These are phyloP conservation scores for Hypselothyrea guttata DNA, from an alignment of 2,888 invertebrate species.

Conservation along the genomic window DNA sequence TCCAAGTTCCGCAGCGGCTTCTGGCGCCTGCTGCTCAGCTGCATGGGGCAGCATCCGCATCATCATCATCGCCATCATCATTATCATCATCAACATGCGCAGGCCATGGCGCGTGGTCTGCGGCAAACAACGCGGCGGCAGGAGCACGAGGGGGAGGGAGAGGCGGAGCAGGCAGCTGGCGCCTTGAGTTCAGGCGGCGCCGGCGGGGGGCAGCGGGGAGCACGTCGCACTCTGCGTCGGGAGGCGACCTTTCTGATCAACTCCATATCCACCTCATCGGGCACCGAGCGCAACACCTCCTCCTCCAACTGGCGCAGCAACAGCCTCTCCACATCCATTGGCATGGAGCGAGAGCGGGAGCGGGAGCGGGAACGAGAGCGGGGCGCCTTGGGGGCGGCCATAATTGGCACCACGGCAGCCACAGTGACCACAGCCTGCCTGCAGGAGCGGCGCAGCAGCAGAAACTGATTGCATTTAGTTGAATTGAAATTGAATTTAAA, in stretches of 20 bases:
- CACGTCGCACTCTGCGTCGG: constrained; percentile 62
- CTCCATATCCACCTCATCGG: constrained; percentile 78
- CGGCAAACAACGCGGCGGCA: constrained; percentile 33
- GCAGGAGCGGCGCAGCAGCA: constrained; percentile 52
- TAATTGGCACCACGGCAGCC: constrained; percentile 73
- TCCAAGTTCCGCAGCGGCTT: constrained; percentile 94
- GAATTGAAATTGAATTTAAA: constrained; percentile 55
- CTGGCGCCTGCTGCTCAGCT: constrained; percentile 85
- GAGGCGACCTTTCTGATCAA: constrained; percentile 76
- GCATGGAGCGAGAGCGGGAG: constrained; percentile 60
- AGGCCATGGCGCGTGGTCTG: constrained; percentile 36
- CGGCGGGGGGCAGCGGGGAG: constrained; percentile 30
- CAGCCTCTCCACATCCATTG: constrained; percentile 68
- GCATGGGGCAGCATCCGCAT: constrained; percentile 53
- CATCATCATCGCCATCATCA: constrained; percentile 59
- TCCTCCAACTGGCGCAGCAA: constrained; percentile 73
- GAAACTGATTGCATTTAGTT: constrained; percentile 56
- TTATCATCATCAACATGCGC: constrained; percentile 29
- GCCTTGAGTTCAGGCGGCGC: constrained; percentile 10
- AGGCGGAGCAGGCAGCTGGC: constrained; percentile 27
- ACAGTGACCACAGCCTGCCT: constrained; percentile 71
- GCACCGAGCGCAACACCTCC: constrained; percentile 74
- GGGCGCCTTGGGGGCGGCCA: constrained; percentile 67
- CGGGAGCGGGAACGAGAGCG: constrained; percentile 60
- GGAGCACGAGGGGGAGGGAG: constrained; percentile 31